phyloP scores from a whole-genome alignment of 2,797 vertebrate species.

The Aphelocoma californica region DNA sequence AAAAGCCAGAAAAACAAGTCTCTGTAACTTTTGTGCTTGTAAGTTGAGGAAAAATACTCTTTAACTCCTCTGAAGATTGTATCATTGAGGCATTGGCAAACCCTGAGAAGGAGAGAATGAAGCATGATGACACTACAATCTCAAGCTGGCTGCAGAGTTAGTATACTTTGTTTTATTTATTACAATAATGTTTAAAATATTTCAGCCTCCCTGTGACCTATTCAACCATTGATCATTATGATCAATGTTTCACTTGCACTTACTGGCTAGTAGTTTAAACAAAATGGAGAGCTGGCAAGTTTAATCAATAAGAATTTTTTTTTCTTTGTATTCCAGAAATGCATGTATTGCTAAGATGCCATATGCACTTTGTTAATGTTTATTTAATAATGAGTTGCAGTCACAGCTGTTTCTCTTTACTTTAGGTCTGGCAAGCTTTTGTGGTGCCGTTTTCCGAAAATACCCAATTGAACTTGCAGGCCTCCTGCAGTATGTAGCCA shows the following conservation, averaged over 20 bases:
- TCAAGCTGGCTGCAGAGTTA: conserved; percentile 98
- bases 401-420: conserved; percentile 6
- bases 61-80: conserved; percentile 86
- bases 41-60: not conserved
- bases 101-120: conserved; percentile 99
- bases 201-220: not conserved
- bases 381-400: not conserved
- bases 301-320: not conserved
- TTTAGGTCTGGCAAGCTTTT: conserved; percentile 94
- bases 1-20: not conserved
- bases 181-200: not conserved
- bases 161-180: conserved; percentile 63
- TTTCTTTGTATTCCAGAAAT: not conserved
- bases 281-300: not conserved
- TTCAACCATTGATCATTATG: not conserved
- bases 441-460: conserved; percentile 96
- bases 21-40: not conserved
- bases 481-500: conserved; percentile 97
- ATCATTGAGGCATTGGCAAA: conserved; percentile 98
- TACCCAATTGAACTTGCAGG: conserved; percentile 98
- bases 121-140: conserved; percentile 98
- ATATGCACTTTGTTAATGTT: not conserved
- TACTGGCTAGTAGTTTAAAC: not conserved
- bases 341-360: not conserved
- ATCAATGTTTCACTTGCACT: not conserved